A percentile compares a stretch with the other conserved stretches of the same genome.
Evolutionary conservation across 2,113 vertebrate species (phyloP).

Genomic region (Stictonetta naevosa): DNA sequence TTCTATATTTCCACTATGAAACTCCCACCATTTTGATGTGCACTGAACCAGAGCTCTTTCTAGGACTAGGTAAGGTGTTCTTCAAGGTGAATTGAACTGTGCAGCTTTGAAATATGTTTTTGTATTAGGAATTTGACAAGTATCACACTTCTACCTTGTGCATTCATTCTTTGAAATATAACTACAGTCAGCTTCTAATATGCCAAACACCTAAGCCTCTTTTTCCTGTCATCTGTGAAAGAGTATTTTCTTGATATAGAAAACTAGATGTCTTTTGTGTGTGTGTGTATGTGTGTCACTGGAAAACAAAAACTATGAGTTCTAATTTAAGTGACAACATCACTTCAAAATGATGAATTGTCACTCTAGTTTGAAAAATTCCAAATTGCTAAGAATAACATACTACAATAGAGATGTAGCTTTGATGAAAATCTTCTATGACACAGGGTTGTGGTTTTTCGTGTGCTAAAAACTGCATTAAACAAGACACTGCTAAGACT

Average conservation of each 20-base stretch:
- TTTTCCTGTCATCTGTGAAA: not conserved
- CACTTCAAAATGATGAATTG: not conserved
- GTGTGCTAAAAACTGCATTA: not conserved
- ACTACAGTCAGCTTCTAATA: not conserved
- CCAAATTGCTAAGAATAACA: not conserved
- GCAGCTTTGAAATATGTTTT: conserved; percentile 28
- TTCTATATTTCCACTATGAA: not conserved
- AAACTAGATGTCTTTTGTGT: not conserved
- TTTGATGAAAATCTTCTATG: not conserved
- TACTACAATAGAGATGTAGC: not conserved
- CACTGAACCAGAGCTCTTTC: not conserved
- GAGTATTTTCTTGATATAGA: not conserved
- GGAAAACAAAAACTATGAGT: not conserved
- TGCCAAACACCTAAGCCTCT: not conserved
- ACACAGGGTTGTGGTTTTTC: accelerated
- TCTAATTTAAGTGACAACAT: not conserved
- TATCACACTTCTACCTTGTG: not conserved
- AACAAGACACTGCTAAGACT: not conserved
- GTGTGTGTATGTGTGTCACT: not conserved
- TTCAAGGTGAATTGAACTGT: conserved; percentile 12
- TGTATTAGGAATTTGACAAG: not conserved
- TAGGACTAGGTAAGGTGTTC: not conserved
- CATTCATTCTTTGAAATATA: conserved; percentile 24
- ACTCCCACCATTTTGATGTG: not conserved
- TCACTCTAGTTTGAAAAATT: not conserved